Evolutionary conservation across 1,140 invertebrate genomes (phyloP).

Genomic region (Meloidogyne exigua): DNA sequence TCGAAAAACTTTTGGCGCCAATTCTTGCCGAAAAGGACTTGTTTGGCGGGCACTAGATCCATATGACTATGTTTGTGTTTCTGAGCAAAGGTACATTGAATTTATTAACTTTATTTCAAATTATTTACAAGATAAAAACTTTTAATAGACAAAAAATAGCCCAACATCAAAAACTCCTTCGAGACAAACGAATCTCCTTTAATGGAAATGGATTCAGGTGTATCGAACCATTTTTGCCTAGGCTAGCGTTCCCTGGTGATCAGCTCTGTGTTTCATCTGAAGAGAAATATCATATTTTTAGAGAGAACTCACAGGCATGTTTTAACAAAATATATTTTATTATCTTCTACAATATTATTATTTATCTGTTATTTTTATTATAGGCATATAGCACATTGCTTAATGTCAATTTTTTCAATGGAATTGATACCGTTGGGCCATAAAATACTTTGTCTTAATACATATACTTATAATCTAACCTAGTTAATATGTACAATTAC

Average conservation of each 20-base stretch:
- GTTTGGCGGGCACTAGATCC: slow-evolving; percentile 49
- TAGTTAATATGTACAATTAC: too few relatives aligned
- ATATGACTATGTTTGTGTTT: slow-evolving; percentile 58
- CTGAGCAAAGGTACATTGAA: slow-evolving; percentile 38
- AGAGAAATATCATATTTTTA: slow-evolving; percentile 35
- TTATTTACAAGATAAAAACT: background rate
- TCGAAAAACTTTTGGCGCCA: slow-evolving; percentile 47
- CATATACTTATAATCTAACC: too few relatives aligned
- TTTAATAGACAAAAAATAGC: slow-evolving; percentile 13
- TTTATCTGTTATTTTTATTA: background rate
- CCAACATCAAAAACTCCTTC: slow-evolving; percentile 17
- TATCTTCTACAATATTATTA: background rate
- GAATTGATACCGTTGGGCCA: slow-evolving; percentile 49
- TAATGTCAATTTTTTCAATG: slow-evolving; percentile 56
- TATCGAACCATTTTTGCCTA: slow-evolving; percentile 31
- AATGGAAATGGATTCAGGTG: slow-evolving; percentile 21
- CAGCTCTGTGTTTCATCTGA: slow-evolving; percentile 36
- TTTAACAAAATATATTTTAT: background rate
- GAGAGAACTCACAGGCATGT: slow-evolving; percentile 43
- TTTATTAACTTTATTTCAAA: background rate
- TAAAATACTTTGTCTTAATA: slow-evolving; percentile 9
- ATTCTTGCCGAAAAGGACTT: slow-evolving; percentile 41
- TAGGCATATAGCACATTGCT: slow-evolving; percentile 37
- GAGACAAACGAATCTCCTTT: slow-evolving; percentile 12
- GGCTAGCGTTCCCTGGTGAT: slow-evolving; percentile 44